Conservation (phyloP, 1,140 invertebrate genomes). For the Meloidogyne hapla region DNA sequence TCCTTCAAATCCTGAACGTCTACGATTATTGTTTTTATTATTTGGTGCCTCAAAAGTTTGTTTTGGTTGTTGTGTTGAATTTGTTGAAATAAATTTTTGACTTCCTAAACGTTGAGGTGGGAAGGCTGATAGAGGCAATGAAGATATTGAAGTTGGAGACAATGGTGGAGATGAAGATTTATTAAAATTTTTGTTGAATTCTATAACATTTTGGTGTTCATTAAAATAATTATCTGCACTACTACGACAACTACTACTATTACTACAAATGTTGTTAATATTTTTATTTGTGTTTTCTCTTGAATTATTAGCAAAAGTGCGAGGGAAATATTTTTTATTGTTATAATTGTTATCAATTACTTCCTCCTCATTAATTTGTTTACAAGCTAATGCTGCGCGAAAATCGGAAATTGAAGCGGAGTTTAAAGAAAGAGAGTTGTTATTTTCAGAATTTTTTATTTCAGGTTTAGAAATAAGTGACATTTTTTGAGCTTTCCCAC, state of each 20-base stretch:
- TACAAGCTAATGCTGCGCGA: not conserved
- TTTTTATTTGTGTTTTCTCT: not conserved
- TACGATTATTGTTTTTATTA: not conserved
- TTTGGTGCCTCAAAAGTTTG: not conserved
- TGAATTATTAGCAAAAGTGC: not conserved
- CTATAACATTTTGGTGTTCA: not conserved
- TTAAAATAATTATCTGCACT: not conserved
- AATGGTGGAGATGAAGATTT: not conserved
- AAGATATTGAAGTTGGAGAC: not conserved
- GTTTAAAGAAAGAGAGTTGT: not conserved
- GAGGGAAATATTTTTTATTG: not conserved
- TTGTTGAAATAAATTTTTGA: not conserved
- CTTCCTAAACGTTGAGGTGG: not conserved
- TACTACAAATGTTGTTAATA: too few species aligned
- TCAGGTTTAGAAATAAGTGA: not conserved
- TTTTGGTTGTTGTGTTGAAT: not conserved
- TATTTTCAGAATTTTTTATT: not conserved
- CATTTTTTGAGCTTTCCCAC: slow-evolving; percentile 5
- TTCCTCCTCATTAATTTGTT: not conserved
- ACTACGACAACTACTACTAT: not conserved
- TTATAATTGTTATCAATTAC: not conserved
- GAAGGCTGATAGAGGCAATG: not conserved
- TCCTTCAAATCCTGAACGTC: not conserved
- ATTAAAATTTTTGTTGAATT: not conserved
- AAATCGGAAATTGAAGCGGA: slow-evolving; percentile 1